A percentile compares a stretch with the other conserved stretches of the same genome.
phyloP scores from a whole-genome alignment of 1,140 invertebrate genomes.

The Drosophila kepulauana region DNA sequence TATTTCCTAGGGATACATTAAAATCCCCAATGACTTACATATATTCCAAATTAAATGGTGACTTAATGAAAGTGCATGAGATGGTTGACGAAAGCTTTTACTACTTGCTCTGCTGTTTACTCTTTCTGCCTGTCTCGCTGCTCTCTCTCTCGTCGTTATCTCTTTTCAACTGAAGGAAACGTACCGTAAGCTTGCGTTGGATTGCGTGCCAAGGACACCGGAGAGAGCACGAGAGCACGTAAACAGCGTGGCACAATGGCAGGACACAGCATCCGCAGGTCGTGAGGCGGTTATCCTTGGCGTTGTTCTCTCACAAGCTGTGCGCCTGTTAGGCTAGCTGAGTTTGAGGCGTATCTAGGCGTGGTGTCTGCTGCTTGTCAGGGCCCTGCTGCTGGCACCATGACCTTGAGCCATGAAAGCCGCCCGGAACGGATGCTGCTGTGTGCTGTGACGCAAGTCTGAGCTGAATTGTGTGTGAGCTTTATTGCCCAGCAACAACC shows the following conservation, averaged over 20 bases:
- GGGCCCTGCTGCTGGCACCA: conserved; percentile 6
- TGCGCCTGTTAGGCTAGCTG: conserved; percentile 62
- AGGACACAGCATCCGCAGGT: conserved; percentile 35
- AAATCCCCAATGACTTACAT: too few species aligned
- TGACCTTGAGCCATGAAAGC: conserved; percentile 26
- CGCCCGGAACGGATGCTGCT: conserved; percentile 32
- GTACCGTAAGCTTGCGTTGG: conserved; percentile 47
- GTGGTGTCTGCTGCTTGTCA: conserved; percentile 57
- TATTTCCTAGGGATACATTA: too few species aligned
- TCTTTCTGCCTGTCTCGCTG: not conserved
- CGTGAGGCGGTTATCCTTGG: conserved; percentile 17
- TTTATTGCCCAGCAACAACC: conserved; percentile 65
- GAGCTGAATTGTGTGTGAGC: conserved; percentile 33
- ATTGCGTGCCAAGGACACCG: conserved; percentile 24
- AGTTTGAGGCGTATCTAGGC: conserved; percentile 81
- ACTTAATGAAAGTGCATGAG: not conserved
- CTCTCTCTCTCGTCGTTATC: not conserved
- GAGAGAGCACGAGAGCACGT: not conserved
- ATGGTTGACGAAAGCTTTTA: not conserved
- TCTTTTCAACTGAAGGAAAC: not conserved
- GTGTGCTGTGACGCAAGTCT: conserved; percentile 3
- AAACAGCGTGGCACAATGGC: not conserved
- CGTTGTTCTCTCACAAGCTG: conserved; percentile 32
- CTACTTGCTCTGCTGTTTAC: too few species aligned
- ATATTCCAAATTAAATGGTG: too few species aligned